phyloP scores from a whole-genome alignment of 2,888 invertebrate genomes.

The Scotopteryx bipunctaria region DNA sequence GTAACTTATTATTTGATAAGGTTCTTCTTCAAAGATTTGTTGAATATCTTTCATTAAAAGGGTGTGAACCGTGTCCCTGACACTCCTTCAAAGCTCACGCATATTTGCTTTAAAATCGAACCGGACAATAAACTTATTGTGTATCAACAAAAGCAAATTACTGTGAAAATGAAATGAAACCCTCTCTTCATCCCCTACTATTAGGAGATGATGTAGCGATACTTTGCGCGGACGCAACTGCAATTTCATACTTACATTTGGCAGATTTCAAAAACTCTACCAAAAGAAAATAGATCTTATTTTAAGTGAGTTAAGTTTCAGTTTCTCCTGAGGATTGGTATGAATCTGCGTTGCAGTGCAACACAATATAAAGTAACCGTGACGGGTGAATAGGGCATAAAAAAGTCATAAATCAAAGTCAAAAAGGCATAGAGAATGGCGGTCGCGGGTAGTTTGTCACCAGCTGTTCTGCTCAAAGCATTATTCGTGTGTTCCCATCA shows the following conservation, averaged over 20 bases:
- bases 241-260: conserved; percentile 58
- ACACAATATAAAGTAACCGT: conserved; percentile 72
- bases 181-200: conserved; percentile 78
- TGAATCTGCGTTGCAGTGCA: conserved; percentile 48
- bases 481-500: conserved; percentile 72
- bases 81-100: conserved; percentile 63
- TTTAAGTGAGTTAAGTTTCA: conserved; percentile 23
- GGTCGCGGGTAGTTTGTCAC: conserved; percentile 75
- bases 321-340: background rate
- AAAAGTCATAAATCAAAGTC: conserved; percentile 84
- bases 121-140: conserved; percentile 73
- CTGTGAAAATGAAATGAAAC: conserved; percentile 82
- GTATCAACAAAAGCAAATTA: conserved; percentile 76
- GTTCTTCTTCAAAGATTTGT: background rate
- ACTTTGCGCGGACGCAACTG: conserved; percentile 72
- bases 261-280: conserved; percentile 34
- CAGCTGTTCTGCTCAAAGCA: conserved; percentile 72
- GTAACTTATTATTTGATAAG: conserved; percentile 4
- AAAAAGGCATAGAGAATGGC: conserved; percentile 83
- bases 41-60: conserved; percentile 46
- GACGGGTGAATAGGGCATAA: conserved; percentile 82
- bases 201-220: conserved; percentile 82
- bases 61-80: conserved; percentile 70
- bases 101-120: conserved; percentile 79
- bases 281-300: conserved; percentile 45